Evolutionary conservation across 2,113 vertebrate genomes (phyloP), one percentile per base, ranked within the genome.

Genomic region (Thalassarche chlororhynchos): DNA sequence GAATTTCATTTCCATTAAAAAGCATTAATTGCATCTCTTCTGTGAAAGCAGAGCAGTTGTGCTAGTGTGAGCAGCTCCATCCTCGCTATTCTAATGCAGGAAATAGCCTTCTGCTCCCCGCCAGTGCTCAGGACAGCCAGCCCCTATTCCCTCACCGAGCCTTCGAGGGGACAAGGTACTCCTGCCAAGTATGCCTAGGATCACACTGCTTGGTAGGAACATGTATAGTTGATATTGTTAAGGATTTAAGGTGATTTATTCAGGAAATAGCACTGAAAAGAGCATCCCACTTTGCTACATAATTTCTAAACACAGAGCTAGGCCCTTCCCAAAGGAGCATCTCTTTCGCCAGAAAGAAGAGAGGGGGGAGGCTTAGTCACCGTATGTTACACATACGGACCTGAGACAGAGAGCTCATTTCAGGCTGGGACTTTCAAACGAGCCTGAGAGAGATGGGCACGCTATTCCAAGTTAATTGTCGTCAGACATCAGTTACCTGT

Each of bases 1-100:
- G 89, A 86, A 96, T 95, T 97, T 87, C 42, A 84, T 94, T 96
- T 95, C 84, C 88, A 91, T 95, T 97, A 94, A 94, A 97, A 94
- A 85, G 31, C 86, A 92, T 97, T 97, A 89, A 97, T 93, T 94
- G 79, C 66, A 58, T 64, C 66, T 91, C 70, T 79, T 95, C 55
- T 68, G 46, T 42, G 64, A 89, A 90, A 93, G 75, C n/a, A 75
- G 44, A 91, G 44, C 52, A 51, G 78, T 94, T 77, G 71, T 72
- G 47, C 38, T 61, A 4, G 1, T 17, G 9, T n/a, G 54, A 81
- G 49, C 57, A 51, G 26, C 55, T 85, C 47, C n/a, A 57, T 79
- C 55, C 76, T 91, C 40, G n/a, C 32, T 32, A 8, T 75, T 78
- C 31, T n/a, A 20, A 28, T 4, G 26, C 46, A 94, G 68, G 65